Evolutionary conservation across 2,888 invertebrate species (phyloP), one percentile per base, ranked within the genome.

Genomic region (Lochmaea crataegi): DNA sequence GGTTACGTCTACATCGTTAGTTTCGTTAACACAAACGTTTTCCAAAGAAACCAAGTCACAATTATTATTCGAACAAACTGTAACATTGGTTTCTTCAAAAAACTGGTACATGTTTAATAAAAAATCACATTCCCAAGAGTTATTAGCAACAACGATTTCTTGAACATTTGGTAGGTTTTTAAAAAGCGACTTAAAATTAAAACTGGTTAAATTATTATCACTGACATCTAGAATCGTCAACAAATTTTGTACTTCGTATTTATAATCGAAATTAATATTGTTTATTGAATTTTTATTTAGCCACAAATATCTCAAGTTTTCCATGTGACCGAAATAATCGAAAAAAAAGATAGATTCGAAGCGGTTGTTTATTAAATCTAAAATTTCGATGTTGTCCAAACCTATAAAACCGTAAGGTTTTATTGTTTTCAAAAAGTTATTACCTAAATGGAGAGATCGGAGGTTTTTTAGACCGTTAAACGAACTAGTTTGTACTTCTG

Each of bases 391-490:
- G 22, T 82, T 82, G 76, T 85, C 83, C 61, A 87, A 79, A 2
- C 87, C 87, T 16, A 86, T 80, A 18, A 87, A 83, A 32, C 86
- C 86, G 66, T 86, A 86, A 7, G 82, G 83, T 75, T 85, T 82
- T 18, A 88, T 77, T 1, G 69, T 75, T n/a, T 78, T 78, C 18
- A 88, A 82, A 7, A 85, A 81, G 80, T 88, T 88, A 65, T 82
- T 82, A 2, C 87, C 86, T 68, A 88, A 80, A 77, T 86, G 82
- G 22, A 88, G 77, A 67, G 78, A 80, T 73, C 83, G 84, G 38
- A 88, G 77, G 65, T 83, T 83, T 41, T 80, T 82, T 74, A 88
- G 70, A 6, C 86, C 86, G 53, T 85, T 84, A 74, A 88, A 88
- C n/a, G 86, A 83, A 72, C 84, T 86, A 0, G 83, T 81, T 75